Conservation (phyloP, 2,797 vertebrate species). For the Staurois parvus region DNA sequence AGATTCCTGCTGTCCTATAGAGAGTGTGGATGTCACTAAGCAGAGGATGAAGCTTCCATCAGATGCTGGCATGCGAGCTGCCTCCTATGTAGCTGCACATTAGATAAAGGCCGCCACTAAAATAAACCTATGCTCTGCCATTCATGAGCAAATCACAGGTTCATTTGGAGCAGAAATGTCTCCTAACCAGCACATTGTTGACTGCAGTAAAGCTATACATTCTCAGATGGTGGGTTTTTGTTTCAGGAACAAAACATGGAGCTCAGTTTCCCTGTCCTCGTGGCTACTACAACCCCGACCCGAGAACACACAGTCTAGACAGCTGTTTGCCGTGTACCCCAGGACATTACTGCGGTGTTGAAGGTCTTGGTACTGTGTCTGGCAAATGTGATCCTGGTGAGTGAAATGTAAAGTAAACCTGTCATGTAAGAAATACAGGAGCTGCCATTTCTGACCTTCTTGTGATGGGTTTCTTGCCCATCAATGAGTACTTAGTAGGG, state of each 20-base stretch:
- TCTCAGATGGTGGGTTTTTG: neutral
- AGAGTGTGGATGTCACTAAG: neutral
- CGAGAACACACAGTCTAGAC: constrained; percentile 91
- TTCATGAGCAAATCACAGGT: too few relatives aligned
- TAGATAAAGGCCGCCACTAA: too few relatives aligned
- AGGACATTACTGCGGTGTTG: constrained; percentile 90
- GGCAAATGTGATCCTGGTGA: constrained; percentile 90
- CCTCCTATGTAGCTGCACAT: too few relatives aligned
- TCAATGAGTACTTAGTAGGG: too few relatives aligned
- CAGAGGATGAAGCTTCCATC: neutral
- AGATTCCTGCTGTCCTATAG: neutral
- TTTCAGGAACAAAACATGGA: constrained; percentile 84
- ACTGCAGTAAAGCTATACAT: too few relatives aligned
- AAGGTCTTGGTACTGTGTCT: constrained; percentile 85
- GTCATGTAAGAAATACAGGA: too few relatives aligned
- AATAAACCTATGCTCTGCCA: too few relatives aligned
- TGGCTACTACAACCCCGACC: constrained; percentile 95
- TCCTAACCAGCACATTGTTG: too few relatives aligned
- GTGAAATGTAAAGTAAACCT: constrained; percentile 56
- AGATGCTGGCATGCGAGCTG: neutral
- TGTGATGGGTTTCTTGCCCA: too few relatives aligned
- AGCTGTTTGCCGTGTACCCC: constrained; percentile 93
- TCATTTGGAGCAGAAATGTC: too few relatives aligned
- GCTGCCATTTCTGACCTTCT: too few relatives aligned
- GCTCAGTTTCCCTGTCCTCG: constrained; percentile 92